Evolutionary conservation across 1,140 invertebrate species (phyloP), one percentile per base, ranked within the genome.

Genomic region (Neodiprion fabricii): DNA sequence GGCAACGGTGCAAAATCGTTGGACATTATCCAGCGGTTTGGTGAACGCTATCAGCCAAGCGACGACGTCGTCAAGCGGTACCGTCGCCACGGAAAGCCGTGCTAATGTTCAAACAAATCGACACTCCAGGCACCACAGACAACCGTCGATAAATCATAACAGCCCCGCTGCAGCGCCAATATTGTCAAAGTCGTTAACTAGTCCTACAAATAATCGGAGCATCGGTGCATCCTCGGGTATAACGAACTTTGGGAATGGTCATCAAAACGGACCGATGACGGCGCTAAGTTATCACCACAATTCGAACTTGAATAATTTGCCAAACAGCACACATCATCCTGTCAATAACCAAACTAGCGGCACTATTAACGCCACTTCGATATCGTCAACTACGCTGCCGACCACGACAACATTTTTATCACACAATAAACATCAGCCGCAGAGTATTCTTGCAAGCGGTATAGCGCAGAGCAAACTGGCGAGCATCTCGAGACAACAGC

Each of bases 151-250:
- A 72, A 86, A 61, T 17, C 53, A 61, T 61, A 61, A 85, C 71
- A 81, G 79, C 76, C 80, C 70, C 50, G 74, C 68, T 69, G 71
- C 80, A 74, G 84, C 85, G 74, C 86, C 87, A 28, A 84, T 87
- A 83, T 76, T 87, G 48, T 87, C 85, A 48, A 88, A 88, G 79
- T 86, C 86, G 71, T 77, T 87, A 79, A 86, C 84, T 86, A 88
- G 85, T 87, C 85, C 86, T 76, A 85, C 83, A 78, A 85, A 85
- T 81, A 88, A 83, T 75, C 53, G 53, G 53, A 85, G 73, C 68
- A 47, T 48, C 67, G 66, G 68, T 61, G 21, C 72, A 67, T 65
- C 61, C 17, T 14, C 12, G 61, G 17, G 12, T 65, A 17, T 65
- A 12, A 17, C 79, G 77, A 87, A 85, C 74, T 87, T 86, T 76